phyloP scores from a whole-genome alignment of 2,888 invertebrate species.

The Apamea crenata region DNA sequence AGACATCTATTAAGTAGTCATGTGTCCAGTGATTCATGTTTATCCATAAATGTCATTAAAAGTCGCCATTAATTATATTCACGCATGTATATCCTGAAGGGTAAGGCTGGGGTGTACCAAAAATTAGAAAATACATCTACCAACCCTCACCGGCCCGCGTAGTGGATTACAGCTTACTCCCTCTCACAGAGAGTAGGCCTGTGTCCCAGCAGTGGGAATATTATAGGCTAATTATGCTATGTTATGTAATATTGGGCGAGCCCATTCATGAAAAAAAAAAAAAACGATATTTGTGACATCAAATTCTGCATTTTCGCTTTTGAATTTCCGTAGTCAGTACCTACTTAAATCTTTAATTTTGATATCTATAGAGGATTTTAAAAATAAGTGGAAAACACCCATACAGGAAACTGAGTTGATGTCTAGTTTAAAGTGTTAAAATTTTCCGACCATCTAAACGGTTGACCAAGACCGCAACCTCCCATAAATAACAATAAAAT shows the following conservation, averaged over 20 bases:
- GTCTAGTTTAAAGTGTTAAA: conserved; percentile 18
- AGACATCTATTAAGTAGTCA: not conserved
- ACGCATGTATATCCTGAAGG: not conserved
- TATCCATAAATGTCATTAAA: not conserved
- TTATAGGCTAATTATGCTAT: too few species aligned
- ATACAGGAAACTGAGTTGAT: not conserved
- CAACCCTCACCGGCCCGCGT: too few species aligned
- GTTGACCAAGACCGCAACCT: conserved; percentile 14
- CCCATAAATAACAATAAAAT: conserved; percentile 46
- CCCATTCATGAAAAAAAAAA: not conserved
- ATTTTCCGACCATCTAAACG: conserved; percentile 1
- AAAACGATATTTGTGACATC: not conserved
- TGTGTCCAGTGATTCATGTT: conserved; percentile 7
- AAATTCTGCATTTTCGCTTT: not conserved
- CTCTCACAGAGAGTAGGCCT: too few species aligned
- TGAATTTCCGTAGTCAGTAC: not conserved
- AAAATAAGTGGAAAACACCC: not conserved
- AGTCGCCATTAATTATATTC: not conserved
- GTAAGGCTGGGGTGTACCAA: not conserved
- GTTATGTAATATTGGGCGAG: not conserved
- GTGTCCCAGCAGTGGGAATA: too few species aligned
- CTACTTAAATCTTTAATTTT: not conserved
- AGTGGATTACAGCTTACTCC: too few species aligned
- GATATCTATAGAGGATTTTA: not conserved
- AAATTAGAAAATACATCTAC: too few species aligned